A percentile compares a stretch with the other conserved stretches of the same genome.
These are phyloP conservation scores for Moxostoma hubbsi DNA, from an alignment of 2,797 vertebrate genomes.

Conservation along the genomic window DNA sequence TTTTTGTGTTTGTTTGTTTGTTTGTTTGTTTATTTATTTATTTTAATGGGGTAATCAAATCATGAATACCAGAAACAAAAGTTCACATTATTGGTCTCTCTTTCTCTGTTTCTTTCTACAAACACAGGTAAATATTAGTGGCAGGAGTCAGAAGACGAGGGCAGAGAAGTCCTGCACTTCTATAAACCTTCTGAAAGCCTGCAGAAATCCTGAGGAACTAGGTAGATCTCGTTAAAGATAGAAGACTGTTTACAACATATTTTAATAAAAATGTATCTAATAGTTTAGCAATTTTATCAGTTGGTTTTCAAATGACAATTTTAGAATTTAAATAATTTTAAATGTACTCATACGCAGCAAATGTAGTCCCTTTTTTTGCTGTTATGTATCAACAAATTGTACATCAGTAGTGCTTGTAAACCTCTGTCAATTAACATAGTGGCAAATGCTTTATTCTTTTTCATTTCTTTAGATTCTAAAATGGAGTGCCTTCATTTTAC, in stretches of 20 bases:
- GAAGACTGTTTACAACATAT: background rate
- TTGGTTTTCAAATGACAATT: too few species aligned
- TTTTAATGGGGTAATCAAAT: background rate
- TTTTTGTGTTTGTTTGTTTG: too few species aligned
- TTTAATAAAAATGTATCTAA: too few species aligned
- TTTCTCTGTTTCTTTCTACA: background rate
- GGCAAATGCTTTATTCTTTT: background rate
- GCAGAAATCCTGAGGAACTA: constrained; percentile 88
- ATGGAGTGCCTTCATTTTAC: constrained; percentile 90
- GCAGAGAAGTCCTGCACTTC: constrained; percentile 92
- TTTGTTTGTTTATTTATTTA: too few species aligned
- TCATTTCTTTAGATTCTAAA: constrained; percentile 82
- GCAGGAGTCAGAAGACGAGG: constrained; percentile 88
- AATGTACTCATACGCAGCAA: too few species aligned
- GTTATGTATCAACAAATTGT: too few species aligned
- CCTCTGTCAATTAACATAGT: too few species aligned
- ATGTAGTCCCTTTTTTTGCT: too few species aligned
- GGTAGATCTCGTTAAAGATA: constrained; percentile 70
- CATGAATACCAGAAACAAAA: background rate
- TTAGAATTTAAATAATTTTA: too few species aligned
- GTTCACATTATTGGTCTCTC: constrained; percentile 1
- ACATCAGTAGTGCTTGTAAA: too few species aligned
- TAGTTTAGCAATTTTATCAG: too few species aligned
- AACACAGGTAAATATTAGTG: constrained; percentile 88
- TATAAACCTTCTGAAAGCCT: constrained; percentile 90